Percentiles rank a stretch among this genome's conserved stretches.
phyloP scores from a whole-genome alignment of 2,113 vertebrate genomes.

The Pedetes capensis region DNA sequence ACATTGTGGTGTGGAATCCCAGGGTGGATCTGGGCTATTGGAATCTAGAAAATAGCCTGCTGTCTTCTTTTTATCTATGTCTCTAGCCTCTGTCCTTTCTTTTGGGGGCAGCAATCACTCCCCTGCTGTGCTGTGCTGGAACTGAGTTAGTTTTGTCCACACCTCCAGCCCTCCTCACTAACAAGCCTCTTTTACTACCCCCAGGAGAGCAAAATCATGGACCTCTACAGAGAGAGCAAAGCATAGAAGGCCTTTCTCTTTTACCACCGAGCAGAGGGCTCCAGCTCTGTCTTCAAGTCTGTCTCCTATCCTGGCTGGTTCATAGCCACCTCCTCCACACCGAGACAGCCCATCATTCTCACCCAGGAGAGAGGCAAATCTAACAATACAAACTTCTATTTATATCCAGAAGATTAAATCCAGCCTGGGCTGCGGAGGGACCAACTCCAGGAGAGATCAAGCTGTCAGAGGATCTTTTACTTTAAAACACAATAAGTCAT shows the following conservation, averaged over 20 bases:
- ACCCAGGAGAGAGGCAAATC: constrained; percentile 10
- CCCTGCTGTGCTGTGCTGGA: not conserved
- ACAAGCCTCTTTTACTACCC: not conserved
- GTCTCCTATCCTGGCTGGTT: constrained; percentile 47
- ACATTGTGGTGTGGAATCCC: not conserved
- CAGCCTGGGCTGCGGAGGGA: not conserved
- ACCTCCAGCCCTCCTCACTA: not conserved
- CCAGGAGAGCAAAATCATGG: constrained; percentile 18
- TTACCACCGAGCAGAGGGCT: not conserved
- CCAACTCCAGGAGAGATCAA: not conserved
- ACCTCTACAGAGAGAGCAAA: rapidly evolving
- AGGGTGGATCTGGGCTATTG: not conserved
- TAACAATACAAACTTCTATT: constrained; percentile 43
- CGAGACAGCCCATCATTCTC: not conserved
- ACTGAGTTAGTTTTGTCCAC: not conserved
- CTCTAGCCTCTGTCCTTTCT: not conserved
- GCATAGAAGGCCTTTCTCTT: constrained; percentile 42
- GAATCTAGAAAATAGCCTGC: not conserved
- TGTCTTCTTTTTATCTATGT: not conserved
- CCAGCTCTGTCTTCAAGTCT: constrained; percentile 37
- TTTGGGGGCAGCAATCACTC: not conserved
- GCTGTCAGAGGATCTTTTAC: not conserved
- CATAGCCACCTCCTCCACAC: not conserved
- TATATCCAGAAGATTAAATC: not conserved
- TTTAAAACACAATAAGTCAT: not conserved